Evolutionary conservation across 2,113 vertebrate genomes (phyloP).

Genomic region (Paramormyrops kingsleyae): DNA sequence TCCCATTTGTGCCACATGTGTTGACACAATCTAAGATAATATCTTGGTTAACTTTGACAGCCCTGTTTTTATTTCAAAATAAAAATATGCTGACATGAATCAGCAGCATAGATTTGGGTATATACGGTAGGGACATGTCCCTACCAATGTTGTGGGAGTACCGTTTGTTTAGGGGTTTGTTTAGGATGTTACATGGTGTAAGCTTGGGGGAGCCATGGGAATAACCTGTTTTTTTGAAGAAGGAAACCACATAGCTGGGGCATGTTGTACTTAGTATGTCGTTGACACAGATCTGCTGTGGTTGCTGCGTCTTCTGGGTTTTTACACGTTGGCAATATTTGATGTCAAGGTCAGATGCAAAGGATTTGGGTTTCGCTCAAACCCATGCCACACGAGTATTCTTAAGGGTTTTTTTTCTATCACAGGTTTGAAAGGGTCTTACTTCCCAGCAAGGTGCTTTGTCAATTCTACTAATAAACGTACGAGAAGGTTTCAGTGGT

Average conservation of each 20-base stretch:
- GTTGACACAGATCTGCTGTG: neutral
- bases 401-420: neutral
- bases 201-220: neutral
- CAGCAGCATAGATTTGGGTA: no score
- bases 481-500: neutral
- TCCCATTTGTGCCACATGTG: no score
- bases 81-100: no score
- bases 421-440: neutral
- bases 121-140: no score
- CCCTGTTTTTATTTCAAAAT: no score
- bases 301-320: neutral
- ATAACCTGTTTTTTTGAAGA: neutral
- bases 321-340: neutral
- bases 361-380: neutral
- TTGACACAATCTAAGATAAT: no score
- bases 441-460: neutral
- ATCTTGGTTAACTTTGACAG: no score
- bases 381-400: neutral
- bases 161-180: no score
- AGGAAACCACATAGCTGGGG: neutral
- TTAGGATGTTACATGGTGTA: neutral
- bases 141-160: no score
- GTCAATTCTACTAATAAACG: neutral
- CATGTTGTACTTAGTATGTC: neutral
- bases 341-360: neutral